Base-by-base conservation (phyloP, 2,888 invertebrate species). In the Drosophila testacea region DNA sequence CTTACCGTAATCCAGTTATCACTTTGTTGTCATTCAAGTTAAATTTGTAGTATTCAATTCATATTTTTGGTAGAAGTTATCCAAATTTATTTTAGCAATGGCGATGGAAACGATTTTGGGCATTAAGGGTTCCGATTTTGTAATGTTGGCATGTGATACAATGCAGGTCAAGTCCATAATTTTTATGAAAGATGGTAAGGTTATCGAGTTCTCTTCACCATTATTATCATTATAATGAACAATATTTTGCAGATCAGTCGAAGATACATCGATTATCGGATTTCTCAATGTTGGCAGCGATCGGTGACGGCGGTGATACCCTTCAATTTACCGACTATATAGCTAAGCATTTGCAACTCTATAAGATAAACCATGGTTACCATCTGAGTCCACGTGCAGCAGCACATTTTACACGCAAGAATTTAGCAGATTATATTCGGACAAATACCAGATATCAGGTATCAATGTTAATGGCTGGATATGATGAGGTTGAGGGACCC, bases 251-350 rank as follows among this genome's bases (percentile, higher is more conserved):
- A 99, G 98, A 98, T 93, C 97, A 97, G 90, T 95, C 97, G 74
- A 99, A 99, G 93, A 96, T 98, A 86, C 96, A 96, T 91, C 96
- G 96, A 91, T 94, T 99, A 77, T 98, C 97, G 47, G 95, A 97
- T 79, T 96, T 95, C 77, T 93, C 98, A 79, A 94, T 97, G 56
- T 97, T 99, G 97, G 96, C 96, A 44, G 96, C 97, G 10, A 95
- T 95, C 81, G 99, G 99, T 6, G 98, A 99, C 92, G 94, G 96
- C 22, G 99, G 99, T 1, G 99, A 99, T 91, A 97, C 98, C 1
- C 96, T 96, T 28, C 98, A 99, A 92, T 99, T 99, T 93, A 97
- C 98, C 2, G 99, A 99, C 91, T 99, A 97, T 91, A 98, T 99
- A 85, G 96, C 96, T 4, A 98, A 99, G 92, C 99, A 99, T 92